Evolutionary conservation across 2,113 vertebrate species (phyloP).

Genomic region (Pseudorhombus dupliciocellatus): DNA sequence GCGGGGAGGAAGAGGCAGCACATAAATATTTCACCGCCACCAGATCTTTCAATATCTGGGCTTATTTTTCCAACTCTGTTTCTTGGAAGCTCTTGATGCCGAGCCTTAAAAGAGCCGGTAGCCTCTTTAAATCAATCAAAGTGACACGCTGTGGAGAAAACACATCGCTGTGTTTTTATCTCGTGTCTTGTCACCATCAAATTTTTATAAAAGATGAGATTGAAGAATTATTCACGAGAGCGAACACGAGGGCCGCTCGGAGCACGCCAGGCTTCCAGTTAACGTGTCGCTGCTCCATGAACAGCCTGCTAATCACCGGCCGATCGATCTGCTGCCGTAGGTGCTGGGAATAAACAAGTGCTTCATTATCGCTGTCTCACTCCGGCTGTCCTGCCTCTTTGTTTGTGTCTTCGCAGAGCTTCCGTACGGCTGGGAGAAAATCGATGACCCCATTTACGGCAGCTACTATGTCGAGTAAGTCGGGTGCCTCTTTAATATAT

Average conservation of each 20-base stretch:
- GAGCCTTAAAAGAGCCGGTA: slow-evolving; percentile 31
- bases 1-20: slow-evolving; percentile 14
- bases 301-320: background rate
- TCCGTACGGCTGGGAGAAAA: slow-evolving; percentile 99
- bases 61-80: slow-evolving; percentile 42
- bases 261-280: background rate
- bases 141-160: slow-evolving; percentile 27
- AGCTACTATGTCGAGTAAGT: slow-evolving; percentile 99
- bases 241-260: background rate
- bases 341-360: slow-evolving; percentile 49
- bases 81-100: slow-evolving; percentile 14
- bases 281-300: background rate
- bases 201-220: slow-evolving; percentile 28
- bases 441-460: slow-evolving; percentile 99
- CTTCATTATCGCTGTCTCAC: slow-evolving; percentile 72
- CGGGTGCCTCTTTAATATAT: slow-evolving; percentile 78
- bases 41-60: slow-evolving; percentile 43
- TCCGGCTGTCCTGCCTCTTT: background rate
- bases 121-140: slow-evolving; percentile 51
- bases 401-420: slow-evolving; percentile 84
- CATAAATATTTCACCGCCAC: slow-evolving; percentile 64
- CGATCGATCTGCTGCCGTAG: slow-evolving; percentile 37
- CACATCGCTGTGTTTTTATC: background rate
- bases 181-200: slow-evolving; percentile 14
- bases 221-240: background rate